A percentile compares a stretch with the other conserved stretches of the same genome.
Conservation (phyloP, 1,140 invertebrate genomes). For the Caerostris extrusa region DNA sequence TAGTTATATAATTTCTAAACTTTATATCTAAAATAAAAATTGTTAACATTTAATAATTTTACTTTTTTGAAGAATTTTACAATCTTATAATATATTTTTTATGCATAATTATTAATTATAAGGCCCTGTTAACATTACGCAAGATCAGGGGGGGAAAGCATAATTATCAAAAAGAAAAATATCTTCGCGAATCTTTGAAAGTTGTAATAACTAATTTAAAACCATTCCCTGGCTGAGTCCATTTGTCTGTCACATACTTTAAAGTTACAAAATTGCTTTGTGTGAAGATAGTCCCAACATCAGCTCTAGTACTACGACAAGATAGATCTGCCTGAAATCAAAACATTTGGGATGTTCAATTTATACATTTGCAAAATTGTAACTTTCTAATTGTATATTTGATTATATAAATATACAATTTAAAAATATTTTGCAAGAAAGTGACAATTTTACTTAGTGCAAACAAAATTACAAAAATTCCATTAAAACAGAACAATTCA, state of each 20-base stretch:
- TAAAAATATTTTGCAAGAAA: no score
- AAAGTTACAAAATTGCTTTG: constrained; percentile 95
- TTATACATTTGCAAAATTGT: not conserved
- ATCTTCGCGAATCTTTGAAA: constrained; percentile 89
- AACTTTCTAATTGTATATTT: no score
- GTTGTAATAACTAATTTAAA: constrained; percentile 96
- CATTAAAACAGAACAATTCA: no score
- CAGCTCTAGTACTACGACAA: constrained; percentile 93
- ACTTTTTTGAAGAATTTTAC: not conserved
- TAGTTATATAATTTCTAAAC: no score
- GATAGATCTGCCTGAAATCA: constrained; percentile 91
- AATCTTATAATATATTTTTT: not conserved
- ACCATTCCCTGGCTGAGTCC: constrained; percentile 94
- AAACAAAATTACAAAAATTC: no score
- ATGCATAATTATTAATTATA: not conserved
- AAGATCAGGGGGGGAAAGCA: no score
- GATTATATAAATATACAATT: no score
- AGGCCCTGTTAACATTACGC: not conserved
- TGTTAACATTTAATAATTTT: not conserved
- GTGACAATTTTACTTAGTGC: no score
- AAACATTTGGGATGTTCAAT: constrained; percentile 78
- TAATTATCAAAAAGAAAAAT: not conserved
- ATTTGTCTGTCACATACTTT: constrained; percentile 95
- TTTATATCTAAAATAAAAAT: not conserved
- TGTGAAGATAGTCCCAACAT: constrained; percentile 92